Evolutionary conservation across 2,888 invertebrate species (phyloP), one percentile per base, ranked within the genome.

Genomic region (Himalopsyche japonica): DNA sequence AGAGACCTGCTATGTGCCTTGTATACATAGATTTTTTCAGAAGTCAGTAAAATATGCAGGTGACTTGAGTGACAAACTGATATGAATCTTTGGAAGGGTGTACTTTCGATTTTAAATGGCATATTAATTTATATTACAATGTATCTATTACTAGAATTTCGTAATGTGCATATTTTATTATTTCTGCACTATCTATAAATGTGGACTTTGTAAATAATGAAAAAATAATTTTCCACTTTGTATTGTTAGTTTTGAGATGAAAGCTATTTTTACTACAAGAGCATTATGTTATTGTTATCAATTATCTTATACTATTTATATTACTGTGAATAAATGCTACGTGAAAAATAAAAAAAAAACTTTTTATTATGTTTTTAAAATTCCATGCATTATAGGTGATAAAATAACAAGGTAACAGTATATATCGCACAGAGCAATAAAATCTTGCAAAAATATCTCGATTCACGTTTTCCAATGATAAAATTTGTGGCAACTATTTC

Each of bases 281-380:
- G 76, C 76, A 84, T 84, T 79, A 83, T 49, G 37, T 82, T 78
- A 78, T 57, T 49, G 47, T 49, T 80, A 76, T 70, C 47, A 80
- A 47, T 83, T 80, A 83, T 83, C 34, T 57, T 76, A 79, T 47
- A 82, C 76, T 84, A 84, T 84, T 84, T 84, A 84, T 84, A 84
- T 82, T 82, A 80, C 79, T 84, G 84, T 82, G 84, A 84, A 82
- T 82, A 84, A 84, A 83, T 57, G 80, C 34, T 57, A 80, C 32
- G n/a, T 32, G 47, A 79, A 47, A 47, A 79, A 24, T 47, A 24
- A 79, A 1, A 24, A 79, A 1, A 32, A 34, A 32, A 32, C 18
- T 77, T 34, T 32, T 77, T 43, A 43, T 43, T 37, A 1, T 43
- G 37, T 43, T 43, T 43, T 10, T 43, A 34, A 5, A 43, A 10